Base-by-base conservation (phyloP, 2,888 invertebrate species). In the Maniola hyperantus region DNA sequence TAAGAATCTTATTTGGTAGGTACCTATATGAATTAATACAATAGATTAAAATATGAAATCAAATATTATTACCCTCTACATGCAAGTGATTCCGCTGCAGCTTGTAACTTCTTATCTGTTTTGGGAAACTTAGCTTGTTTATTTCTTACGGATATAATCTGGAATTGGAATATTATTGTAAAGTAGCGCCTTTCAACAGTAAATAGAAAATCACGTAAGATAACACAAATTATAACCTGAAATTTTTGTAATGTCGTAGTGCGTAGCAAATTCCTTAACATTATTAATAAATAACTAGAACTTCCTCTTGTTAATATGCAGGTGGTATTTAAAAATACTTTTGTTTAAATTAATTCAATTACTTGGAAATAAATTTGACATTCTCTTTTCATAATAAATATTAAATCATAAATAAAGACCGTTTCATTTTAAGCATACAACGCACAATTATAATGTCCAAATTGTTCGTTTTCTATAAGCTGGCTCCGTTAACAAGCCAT, bases 11-110 rank as follows among this genome's bases (percentile, higher is more conserved):
- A n/a, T 44, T n/a, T 44, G n/a, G n/a, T n/a, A n/a, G n/a, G n/a
- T n/a, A n/a, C n/a, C n/a, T n/a, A n/a, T n/a, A n/a, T n/a, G n/a
- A n/a, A n/a, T n/a, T n/a, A n/a, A n/a, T n/a, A n/a, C 18, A 8
- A 48, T 48, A 18, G 18, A 18, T n/a, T 44, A n/a, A 44, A 18
- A 10, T 48, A 48, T 15, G 48, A 48, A 18, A 18, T 8, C 15
- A 48, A n/a, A n/a, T n/a, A 48, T 10, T 46, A 46, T 65, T 92
- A 96, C 96, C 96, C 96, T 93, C 95, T 94, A 39, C 95, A 90
- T 72, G 95, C 94, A 77, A 96, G 85, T 58, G 95, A 95, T 83
- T 95, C 93, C 59, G 94, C 94, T 68, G 94, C 88, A 46, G 95
- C 92, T 79, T 89, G 84, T 18, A 92, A 71, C 72, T 87, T 92